Evolutionary conservation across 2,113 vertebrate species (phyloP), one percentile per base, ranked within the genome.

Genomic region (Ranitomeya imitator): DNA sequence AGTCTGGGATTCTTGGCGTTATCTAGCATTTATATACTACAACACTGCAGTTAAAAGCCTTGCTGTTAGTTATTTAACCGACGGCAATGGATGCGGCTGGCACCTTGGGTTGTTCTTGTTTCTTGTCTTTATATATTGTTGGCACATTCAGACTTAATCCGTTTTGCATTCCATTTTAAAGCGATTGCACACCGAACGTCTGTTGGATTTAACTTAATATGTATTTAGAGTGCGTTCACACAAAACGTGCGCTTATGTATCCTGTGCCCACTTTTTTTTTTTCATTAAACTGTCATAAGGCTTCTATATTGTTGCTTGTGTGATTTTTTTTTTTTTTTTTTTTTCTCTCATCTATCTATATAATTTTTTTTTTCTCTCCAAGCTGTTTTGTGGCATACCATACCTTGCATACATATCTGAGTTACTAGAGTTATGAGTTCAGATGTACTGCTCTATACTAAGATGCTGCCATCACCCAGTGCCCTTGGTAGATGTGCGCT

Each of bases 151-250:
- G 63, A 78, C 37, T 69, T 61, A 23, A 21, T 87, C 90, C 91
- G 85, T 90, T 90, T 91, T 88, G 52, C 85, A 73, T 65, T 88
- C 71, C 85, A 23, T 69, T 79, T 69, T 37, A 71, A 37, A 67
- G 8, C 19, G 13, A 54, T 73, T 87, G 52, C 63, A 73, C 86
- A 71, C 52, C 1, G 16, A 45, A 82, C 31, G 77, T 85, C 92
- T 60, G 21, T 90, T 85, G 89, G 90, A 85, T 74, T 92, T 94
- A 94, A 94, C 92, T 94, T 94, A 94, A 85, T 90, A 85, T 63
- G 90, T 74, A 90, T 91, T 88, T 88, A 26, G 60, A 92, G 81
- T 83, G 37, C 9, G 61, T 12, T 0, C 5, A 0, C 37, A 5
- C 1, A 45, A 45, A 45, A 45, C 5, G 1, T 45, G 52, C 54